Percentiles rank a stretch among this genome's conserved stretches.
These are phyloP conservation scores for Hydraecia micacea DNA, from an alignment of 2,888 invertebrate species.

Conservation along the genomic window DNA sequence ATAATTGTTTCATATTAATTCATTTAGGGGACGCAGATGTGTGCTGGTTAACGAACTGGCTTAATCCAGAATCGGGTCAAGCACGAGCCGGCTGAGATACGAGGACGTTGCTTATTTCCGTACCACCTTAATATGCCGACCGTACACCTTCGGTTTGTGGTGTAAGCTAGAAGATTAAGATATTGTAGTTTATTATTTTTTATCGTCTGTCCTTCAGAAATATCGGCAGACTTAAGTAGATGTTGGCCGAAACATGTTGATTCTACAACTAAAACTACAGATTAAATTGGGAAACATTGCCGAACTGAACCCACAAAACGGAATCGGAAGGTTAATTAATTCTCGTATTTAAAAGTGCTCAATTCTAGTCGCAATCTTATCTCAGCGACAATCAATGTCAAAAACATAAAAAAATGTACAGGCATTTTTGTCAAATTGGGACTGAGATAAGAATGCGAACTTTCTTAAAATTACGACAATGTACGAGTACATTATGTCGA, in stretches of 20 bases:
- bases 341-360: no score
- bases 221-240: no score
- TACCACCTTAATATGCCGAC: conserved; percentile 54
- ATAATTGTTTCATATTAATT: conserved; percentile 61
- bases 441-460: background rate
- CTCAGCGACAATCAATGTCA: no score
- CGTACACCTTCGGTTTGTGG: conserved; percentile 58
- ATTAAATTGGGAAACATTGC: no score
- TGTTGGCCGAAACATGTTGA: no score
- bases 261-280: no score
- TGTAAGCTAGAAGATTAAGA: conserved; percentile 20
- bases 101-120: conserved; percentile 66
- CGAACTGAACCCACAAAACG: no score
- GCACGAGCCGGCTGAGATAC: conserved; percentile 58
- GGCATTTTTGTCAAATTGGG: no score
- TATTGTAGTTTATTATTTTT: background rate
- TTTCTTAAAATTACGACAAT: background rate
- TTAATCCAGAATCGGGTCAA: conserved; percentile 67
- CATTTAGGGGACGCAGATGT: conserved; percentile 60
- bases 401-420: no score
- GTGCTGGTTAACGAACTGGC: conserved; percentile 63
- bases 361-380: no score
- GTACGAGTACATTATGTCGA: background rate
- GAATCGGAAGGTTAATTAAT: no score
- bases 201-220: background rate